These are phyloP conservation scores for Drosophila fungiperda DNA, from an alignment of 2,888 invertebrate species.

Conservation along the genomic window DNA sequence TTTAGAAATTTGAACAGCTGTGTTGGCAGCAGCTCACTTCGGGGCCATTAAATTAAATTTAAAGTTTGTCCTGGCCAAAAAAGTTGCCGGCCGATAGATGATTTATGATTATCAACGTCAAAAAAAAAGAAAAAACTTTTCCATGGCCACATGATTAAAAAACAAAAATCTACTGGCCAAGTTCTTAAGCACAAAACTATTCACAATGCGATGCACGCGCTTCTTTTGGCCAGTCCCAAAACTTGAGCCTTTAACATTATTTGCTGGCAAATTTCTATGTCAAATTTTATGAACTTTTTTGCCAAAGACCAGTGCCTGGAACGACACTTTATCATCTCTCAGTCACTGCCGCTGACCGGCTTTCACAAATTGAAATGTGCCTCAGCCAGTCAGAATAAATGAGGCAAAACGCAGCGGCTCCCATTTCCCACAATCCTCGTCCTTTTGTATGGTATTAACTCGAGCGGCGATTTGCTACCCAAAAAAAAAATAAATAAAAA, in stretches of 20 bases:
- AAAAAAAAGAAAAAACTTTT: slow-evolving; percentile 43
- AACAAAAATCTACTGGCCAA: slow-evolving; percentile 30
- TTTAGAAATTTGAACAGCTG: slow-evolving; percentile 37
- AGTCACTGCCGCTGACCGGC: slow-evolving; percentile 58
- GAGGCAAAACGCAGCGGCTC: slow-evolving; percentile 68
- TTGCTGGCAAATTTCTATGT: slow-evolving; percentile 41
- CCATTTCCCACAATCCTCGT: slow-evolving; percentile 3
- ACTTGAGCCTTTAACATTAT: slow-evolving; percentile 60
- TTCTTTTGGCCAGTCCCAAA: slow-evolving; percentile 39
- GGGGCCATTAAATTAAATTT: slow-evolving; percentile 67
- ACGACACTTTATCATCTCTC: slow-evolving; percentile 77
- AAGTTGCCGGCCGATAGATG: slow-evolving; percentile 49
- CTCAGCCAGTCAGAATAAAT: slow-evolving; percentile 68
- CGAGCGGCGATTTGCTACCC: neutral
- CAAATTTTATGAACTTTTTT: slow-evolving; percentile 61
- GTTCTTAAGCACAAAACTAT: slow-evolving; percentile 42
- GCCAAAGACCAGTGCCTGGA: slow-evolving; percentile 22
- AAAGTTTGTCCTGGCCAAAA: slow-evolving; percentile 48
- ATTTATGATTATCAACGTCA: slow-evolving; percentile 67
- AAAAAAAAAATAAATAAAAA: neutral
- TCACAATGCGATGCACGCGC: slow-evolving; percentile 60
- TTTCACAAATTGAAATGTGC: slow-evolving; percentile 77
- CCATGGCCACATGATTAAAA: slow-evolving; percentile 57
- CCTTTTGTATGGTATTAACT: slow-evolving; percentile 26
- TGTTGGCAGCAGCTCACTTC: slow-evolving; percentile 45